A percentile compares a stretch with the other conserved stretches of the same genome.
Evolutionary conservation across 2,113 vertebrate genomes (phyloP).

Genomic region (Lepisosteus osseus): DNA sequence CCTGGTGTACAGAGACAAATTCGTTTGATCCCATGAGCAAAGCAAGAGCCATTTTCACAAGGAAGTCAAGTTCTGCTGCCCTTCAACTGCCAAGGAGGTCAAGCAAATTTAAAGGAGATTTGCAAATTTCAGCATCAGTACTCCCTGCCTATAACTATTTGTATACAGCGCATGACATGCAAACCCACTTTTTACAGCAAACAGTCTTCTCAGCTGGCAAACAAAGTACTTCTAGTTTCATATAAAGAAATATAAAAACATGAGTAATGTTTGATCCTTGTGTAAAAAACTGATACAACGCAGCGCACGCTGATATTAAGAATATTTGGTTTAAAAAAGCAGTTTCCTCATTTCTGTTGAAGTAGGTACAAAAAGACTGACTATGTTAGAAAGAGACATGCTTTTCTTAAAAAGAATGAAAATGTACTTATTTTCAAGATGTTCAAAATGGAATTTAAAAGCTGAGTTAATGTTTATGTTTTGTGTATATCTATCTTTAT

Average conservation of each 20-base stretch:
- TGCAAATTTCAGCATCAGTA: conserved; percentile 4
- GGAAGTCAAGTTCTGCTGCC: neutral
- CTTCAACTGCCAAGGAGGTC: no score
- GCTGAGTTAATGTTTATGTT: conserved; percentile 34
- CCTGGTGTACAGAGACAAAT: no score
- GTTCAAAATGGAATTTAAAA: conserved; percentile 31
- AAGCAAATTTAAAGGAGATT: conserved; percentile 6
- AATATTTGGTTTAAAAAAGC: neutral
- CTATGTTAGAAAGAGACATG: conserved; percentile 12
- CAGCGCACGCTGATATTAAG: neutral
- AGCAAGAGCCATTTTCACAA: neutral
- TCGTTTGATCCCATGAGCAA: no score
- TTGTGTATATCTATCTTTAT: conserved; percentile 12
- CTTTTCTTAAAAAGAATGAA: conserved; percentile 19
- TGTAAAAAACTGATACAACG: neutral
- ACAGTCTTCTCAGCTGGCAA: neutral
- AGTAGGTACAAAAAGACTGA: conserved; percentile 25
- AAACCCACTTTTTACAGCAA: neutral
- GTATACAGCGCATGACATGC: neutral
- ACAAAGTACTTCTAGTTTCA: conserved; percentile 3
- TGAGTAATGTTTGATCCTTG: neutral
- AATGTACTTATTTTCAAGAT: conserved; percentile 7
- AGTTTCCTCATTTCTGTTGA: neutral
- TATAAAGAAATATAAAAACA: conserved; percentile 21
- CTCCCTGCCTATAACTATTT: neutral